Evolutionary conservation across 92 coral and sea anemone species (phyloP).

Genomic region (Palythoa heliodiscus): DNA sequence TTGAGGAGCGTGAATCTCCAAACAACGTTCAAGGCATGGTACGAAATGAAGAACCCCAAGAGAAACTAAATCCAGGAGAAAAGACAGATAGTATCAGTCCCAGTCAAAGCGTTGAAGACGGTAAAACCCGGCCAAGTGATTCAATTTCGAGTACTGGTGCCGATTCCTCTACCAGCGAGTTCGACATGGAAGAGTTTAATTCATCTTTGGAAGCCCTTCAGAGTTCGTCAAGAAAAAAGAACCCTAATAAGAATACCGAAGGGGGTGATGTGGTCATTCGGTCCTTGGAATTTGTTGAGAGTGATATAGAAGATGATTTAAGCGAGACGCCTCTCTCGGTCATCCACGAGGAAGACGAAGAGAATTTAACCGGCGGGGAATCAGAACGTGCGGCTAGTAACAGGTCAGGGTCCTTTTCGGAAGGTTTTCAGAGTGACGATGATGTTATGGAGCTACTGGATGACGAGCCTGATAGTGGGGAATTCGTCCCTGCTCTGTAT

Average conservation of each 20-base stretch:
- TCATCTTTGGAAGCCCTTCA: constrained; percentile 61
- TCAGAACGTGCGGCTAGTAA: constrained; percentile 56
- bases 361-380: constrained; percentile 55
- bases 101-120: constrained; percentile 3
- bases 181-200: constrained; percentile 74
- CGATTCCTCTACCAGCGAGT: constrained; percentile 67
- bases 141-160: constrained; percentile 37
- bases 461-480: constrained; percentile 69
- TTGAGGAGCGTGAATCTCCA: neutral
- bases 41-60: neutral
- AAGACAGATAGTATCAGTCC: neutral
- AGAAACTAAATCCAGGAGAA: neutral
- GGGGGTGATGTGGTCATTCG: constrained; percentile 53
- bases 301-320: constrained; percentile 84
- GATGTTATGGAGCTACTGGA: constrained; percentile 95
- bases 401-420: constrained; percentile 76
- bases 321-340: constrained; percentile 83
- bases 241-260: constrained; percentile 18
- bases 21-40: neutral
- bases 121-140: neutral
- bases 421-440: constrained; percentile 92
- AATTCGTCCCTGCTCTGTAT: constrained; percentile 45
- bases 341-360: constrained; percentile 95
- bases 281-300: constrained; percentile 74
- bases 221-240: constrained; percentile 45